Evolutionary conservation across 2,113 vertebrate genomes (phyloP), one percentile per base, ranked within the genome.

Genomic region (Rutilus rutilus): DNA sequence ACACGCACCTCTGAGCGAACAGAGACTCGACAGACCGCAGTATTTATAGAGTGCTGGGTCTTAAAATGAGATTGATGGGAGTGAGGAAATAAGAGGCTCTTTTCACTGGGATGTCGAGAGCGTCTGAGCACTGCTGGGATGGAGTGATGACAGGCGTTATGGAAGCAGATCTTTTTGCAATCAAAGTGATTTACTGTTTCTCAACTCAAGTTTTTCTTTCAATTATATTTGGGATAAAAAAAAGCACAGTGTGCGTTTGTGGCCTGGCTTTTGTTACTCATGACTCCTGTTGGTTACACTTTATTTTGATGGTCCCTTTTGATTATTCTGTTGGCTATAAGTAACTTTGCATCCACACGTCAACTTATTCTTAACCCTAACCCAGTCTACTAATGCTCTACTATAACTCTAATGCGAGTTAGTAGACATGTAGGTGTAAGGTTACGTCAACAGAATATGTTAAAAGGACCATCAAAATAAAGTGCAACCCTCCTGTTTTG

Each of bases 1-100:
- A n/a, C 60, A 78, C 87, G 88, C 86, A 91, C 86, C 91, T 90
- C 81, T 76, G 52, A 76, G 45, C 27, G 17, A 73, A 76, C 65
- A 78, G 54, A 23, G 19, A 45, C 36, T 88, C 65, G 50, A 62
- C 75, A 69, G 67, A 23, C 15, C 23, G 1, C 47, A 4, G 79
- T 86, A 89, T 89, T 89, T 89, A 89, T 89, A 86, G 88, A 79
- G 33, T 42, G 75, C 14, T 8, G 27, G 83, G 19, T 83, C 60
- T 71, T 80, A n/a, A 87, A 73, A 78, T 14, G n/a, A 82, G 86
- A 87, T 87, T 76, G 82, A 83, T 54, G 10, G 74, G 8, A 25
- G 65, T 2, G 82, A 60, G 60, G 33, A 86, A 47, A 64, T n/a
- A 59, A 54, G 52, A 73, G 65, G 73, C 59, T 82, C 42, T 73